A percentile compares a stretch with the other conserved stretches of the same genome.
Conservation (phyloP, 2,113 vertebrate species). For the Amphiprion percula region DNA sequence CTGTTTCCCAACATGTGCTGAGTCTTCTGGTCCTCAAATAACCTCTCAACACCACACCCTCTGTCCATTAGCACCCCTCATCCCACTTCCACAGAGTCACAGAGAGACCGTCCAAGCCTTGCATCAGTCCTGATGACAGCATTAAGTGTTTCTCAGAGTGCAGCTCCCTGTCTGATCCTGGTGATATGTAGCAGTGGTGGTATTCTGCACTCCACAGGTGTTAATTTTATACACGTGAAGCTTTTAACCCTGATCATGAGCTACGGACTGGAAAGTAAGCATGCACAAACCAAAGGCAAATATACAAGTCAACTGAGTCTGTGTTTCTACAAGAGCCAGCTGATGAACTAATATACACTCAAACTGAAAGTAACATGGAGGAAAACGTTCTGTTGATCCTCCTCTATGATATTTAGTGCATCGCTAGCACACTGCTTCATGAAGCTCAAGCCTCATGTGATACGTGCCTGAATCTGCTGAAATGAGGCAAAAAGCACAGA, state of each 20-base stretch:
- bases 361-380: constrained; percentile 49
- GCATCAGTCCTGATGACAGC: constrained; percentile 51
- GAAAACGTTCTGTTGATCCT: constrained; percentile 28
- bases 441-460: constrained; percentile 4
- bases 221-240: constrained; percentile 62
- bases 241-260: constrained; percentile 52
- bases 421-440: constrained; percentile 12
- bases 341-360: constrained; percentile 58
- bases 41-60: constrained; percentile 43
- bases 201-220: constrained; percentile 39
- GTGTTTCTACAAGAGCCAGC: constrained; percentile 52
- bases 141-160: constrained; percentile 63
- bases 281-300: constrained; percentile 64
- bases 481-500: constrained; percentile 8
- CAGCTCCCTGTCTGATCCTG: constrained; percentile 42
- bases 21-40: constrained; percentile 30
- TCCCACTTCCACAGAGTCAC: constrained; percentile 23
- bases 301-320: constrained; percentile 40
- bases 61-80: constrained; percentile 46
- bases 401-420: constrained; percentile 20
- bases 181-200: constrained; percentile 38
- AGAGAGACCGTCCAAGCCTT: constrained; percentile 34
- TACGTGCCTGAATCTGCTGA: constrained; percentile 24
- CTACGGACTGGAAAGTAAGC: constrained; percentile 55
- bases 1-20: constrained; percentile 16